These are phyloP conservation scores for Gavia stellata DNA, from an alignment of 2,113 vertebrate species.

Conservation along the genomic window DNA sequence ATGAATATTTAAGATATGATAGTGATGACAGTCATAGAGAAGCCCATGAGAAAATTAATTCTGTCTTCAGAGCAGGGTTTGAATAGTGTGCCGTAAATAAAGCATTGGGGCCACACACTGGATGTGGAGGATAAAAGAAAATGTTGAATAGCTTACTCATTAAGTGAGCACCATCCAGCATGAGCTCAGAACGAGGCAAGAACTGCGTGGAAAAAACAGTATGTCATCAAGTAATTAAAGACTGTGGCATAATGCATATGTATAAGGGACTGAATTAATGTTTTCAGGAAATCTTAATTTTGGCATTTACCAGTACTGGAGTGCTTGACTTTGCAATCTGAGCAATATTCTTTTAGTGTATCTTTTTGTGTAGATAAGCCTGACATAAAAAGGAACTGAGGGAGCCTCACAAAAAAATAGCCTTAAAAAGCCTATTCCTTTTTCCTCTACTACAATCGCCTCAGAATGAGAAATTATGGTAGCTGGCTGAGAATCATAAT, in stretches of 20 bases:
- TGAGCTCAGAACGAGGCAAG: background rate
- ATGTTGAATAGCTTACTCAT: conserved; percentile 40
- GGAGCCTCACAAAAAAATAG: background rate
- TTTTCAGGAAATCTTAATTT: conserved; percentile 49
- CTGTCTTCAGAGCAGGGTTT: background rate
- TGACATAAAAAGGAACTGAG: background rate
- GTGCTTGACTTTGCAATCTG: conserved; percentile 26
- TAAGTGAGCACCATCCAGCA: conserved; percentile 10
- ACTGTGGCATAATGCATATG: background rate
- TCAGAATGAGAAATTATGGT: conserved; percentile 19
- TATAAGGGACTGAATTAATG: conserved; percentile 24
- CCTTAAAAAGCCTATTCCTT: conserved; percentile 5
- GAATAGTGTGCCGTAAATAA: background rate
- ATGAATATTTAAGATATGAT: conserved; percentile 47
- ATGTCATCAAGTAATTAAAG: conserved; percentile 49
- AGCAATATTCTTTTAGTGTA: conserved; percentile 19
- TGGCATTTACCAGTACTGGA: conserved; percentile 15
- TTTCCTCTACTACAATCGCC: background rate
- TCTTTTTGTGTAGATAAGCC: conserved; percentile 18
- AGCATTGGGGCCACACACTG: background rate
- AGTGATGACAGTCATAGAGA: background rate
- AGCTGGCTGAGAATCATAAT: conserved; percentile 29
- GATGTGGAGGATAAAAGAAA: conserved; percentile 21
- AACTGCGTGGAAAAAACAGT: conserved; percentile 14
- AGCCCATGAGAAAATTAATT: conserved; percentile 32